Base-by-base conservation (phyloP, 2,113 vertebrate species). In the Danionella cerebrum region DNA sequence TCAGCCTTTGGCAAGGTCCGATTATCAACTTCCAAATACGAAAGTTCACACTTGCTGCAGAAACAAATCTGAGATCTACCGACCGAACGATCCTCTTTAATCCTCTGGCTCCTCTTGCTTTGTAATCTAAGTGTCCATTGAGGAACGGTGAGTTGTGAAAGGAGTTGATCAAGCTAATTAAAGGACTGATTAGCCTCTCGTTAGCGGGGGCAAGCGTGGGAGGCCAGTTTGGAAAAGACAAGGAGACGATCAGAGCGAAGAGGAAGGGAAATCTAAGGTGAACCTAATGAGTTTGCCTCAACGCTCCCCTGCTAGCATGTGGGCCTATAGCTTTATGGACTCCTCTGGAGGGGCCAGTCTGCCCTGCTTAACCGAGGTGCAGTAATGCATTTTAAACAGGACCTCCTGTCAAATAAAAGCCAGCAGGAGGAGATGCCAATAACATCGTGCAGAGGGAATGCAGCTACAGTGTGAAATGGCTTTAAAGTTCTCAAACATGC, bases 141-240 rank as follows among this genome's bases (percentile, higher is more conserved):
- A 44, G 63, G 52, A 75, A 65, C 55, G 70, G 29, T 16, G 29
- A 39, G 45, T 65, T 74, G 68, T 63, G 63, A 80, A 79, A 82
- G 71, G 22, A 77, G 70, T 75, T 70, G 73, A 76, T 79, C 70
- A 70, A 72, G 22, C 72, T 77, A 78, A 82, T 84, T 82, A 84
- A 79, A 67, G 63, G 71, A 53, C 66, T 76, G 72, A 77, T 78
- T 79, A 84, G 68, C 25, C 65, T 66, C 70, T 74, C 76, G 66
- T 78, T 72, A 77, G 70, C 50, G 33, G 38, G 63, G 52, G 52
- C 60, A 36, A 11, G 54, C 48, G 44, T 50, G 59, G 41, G 51
- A 11, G 66, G 45, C 25, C 55, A 65, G 69, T 76, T 77, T 71
- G 66, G 69, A 38, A 77, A 79, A 59, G 75, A 65, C 65, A 55